Evolutionary conservation across 2,113 vertebrate genomes (phyloP).

Genomic region (cattle (Bos taurus)): ARS-UCD2.0 NC_037343.1:4931501-4932000

Average conservation of each 20-base stretch:
- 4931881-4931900: neutral
- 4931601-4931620: neutral
- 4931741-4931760: no score
- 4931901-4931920: neutral
- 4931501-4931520: neutral
- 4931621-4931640: no score
- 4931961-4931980: neutral
- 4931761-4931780: no score
- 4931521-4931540: neutral
- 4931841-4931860: neutral
- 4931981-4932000: neutral
- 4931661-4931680: no score
- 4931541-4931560: neutral
- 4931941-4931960: neutral
- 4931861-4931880: neutral
- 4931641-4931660: no score
- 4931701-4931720: no score
- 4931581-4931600: neutral
- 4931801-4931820: no score
- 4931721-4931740: no score
- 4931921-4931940: neutral
- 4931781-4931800: no score
- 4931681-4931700: no score
- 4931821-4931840: no score
- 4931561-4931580: neutral